Conservation (phyloP, 2,888 invertebrate genomes). For the Drosophila paracracens region DNA sequence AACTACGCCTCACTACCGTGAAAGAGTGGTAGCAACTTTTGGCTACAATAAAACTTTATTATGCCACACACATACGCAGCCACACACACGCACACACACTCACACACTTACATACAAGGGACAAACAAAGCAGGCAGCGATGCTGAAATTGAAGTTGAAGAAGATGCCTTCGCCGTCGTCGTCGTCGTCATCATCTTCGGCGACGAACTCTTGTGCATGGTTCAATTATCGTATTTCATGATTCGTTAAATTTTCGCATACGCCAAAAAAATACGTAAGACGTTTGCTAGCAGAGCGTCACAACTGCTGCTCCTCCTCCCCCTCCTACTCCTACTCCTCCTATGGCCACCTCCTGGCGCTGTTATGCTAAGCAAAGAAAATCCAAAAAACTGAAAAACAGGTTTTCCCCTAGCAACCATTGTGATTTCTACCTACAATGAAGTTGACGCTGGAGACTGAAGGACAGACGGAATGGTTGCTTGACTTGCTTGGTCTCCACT, state of each 20-base stretch:
- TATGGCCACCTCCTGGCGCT: neutral
- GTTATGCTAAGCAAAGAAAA: conserved; percentile 59
- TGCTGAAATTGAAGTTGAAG: conserved; percentile 50
- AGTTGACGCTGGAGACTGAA: conserved; percentile 45
- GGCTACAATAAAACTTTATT: conserved; percentile 80
- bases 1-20: conserved; percentile 53
- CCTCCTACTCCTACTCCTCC: neutral
- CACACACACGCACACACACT: conserved; percentile 30
- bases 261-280: conserved; percentile 72
- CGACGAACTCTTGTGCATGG: conserved; percentile 82
- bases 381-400: conserved; percentile 68
- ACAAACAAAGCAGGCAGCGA: conserved; percentile 59
- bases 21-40: conserved; percentile 78
- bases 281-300: conserved; percentile 37
- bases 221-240: conserved; percentile 84
- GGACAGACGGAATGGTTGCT: conserved; percentile 34
- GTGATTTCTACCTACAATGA: conserved; percentile 74
- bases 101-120: conserved; percentile 8
- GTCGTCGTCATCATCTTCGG: conserved; percentile 33
- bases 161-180: conserved; percentile 46
- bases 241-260: conserved; percentile 84
- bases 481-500: conserved; percentile 33
- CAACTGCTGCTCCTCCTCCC: neutral
- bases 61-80: conserved; percentile 73
- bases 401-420: conserved; percentile 79